phyloP scores from a whole-genome alignment of 1,140 invertebrate genomes.

The Orius insidiosus region DNA sequence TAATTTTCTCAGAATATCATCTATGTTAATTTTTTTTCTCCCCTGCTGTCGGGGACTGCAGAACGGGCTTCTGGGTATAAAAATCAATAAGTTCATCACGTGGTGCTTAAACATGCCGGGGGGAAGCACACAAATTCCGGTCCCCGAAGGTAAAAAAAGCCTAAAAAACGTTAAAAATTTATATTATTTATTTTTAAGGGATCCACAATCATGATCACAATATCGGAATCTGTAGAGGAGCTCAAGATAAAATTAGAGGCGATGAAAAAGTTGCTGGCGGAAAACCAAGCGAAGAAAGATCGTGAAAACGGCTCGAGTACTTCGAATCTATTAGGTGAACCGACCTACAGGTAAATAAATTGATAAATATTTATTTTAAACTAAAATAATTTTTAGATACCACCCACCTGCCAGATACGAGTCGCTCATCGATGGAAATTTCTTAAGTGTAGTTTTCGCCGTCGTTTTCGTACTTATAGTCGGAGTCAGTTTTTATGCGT shows the following conservation, averaged over 20 bases:
- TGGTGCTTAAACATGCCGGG: too few species aligned
- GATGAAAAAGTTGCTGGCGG: conserved; percentile 63
- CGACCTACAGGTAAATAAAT: background rate
- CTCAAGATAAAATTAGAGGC: conserved; percentile 50
- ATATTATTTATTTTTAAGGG: too few species aligned
- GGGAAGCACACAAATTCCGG: too few species aligned
- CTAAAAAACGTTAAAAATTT: too few species aligned
- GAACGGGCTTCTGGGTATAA: too few species aligned
- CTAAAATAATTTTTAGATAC: conserved; percentile 1
- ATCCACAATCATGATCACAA: background rate
- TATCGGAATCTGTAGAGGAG: conserved; percentile 46
- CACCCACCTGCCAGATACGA: conserved; percentile 25
- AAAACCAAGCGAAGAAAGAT: conserved; percentile 35
- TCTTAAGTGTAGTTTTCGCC: conserved; percentile 59
- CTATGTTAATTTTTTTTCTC: too few species aligned
- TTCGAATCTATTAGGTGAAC: background rate
- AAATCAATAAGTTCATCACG: too few species aligned
- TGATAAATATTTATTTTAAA: background rate
- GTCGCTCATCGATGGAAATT: conserved; percentile 59
- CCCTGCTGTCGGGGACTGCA: too few species aligned
- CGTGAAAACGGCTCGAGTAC: too few species aligned
- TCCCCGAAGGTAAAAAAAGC: too few species aligned
- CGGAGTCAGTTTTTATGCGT: conserved; percentile 61
- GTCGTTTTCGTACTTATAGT: conserved; percentile 56
- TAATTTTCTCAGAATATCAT: too few species aligned